Percentiles rank a stretch among this genome's conserved stretches.
phyloP scores from a whole-genome alignment of 1,140 invertebrate species.

The Heterodera schachtii region DNA sequence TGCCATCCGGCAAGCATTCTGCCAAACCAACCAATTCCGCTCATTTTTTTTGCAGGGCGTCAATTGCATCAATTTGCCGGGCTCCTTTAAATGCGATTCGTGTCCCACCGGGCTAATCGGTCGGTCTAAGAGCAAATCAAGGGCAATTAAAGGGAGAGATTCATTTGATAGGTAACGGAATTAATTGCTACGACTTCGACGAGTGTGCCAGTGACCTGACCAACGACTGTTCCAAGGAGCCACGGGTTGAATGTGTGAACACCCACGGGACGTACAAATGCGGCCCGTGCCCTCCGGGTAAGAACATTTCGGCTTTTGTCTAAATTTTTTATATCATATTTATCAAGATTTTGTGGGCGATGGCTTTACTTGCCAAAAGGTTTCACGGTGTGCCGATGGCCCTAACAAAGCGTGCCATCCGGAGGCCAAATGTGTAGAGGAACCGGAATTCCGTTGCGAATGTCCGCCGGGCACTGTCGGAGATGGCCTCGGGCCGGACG shows the following conservation, averaged over 20 bases:
- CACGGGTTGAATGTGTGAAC: slow-evolving; percentile 59
- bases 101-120: slow-evolving; percentile 56
- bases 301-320: slow-evolving; percentile 5
- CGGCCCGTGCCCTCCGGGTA: slow-evolving; percentile 67
- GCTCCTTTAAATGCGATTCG: slow-evolving; percentile 53
- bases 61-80: slow-evolving; percentile 58
- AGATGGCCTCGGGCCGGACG: slow-evolving; percentile 34
- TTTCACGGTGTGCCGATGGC: slow-evolving; percentile 28
- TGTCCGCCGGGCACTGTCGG: slow-evolving; percentile 38
- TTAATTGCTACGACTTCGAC: slow-evolving; percentile 56
- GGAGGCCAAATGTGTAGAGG: slow-evolving; percentile 34
- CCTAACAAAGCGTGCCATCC: slow-evolving; percentile 5
- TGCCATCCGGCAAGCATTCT: slow-evolving; percentile 55
- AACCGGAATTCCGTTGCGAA: slow-evolving; percentile 39
- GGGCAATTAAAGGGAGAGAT: not conserved
- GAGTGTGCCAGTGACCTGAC: slow-evolving; percentile 53
- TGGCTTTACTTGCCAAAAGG: slow-evolving; percentile 39
- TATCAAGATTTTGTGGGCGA: slow-evolving; percentile 26
- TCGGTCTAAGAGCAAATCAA: slow-evolving; percentile 1
- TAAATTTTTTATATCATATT: slow-evolving; percentile 15
- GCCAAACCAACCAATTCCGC: slow-evolving; percentile 2
- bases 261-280: slow-evolving; percentile 67
- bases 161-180: slow-evolving; percentile 55
- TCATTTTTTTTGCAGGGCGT: not conserved
- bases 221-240: slow-evolving; percentile 57